Evolutionary conservation across 2,113 vertebrate species (phyloP), one percentile per base, ranked within the genome.

Genomic region (Eulemur rufifrons): DNA sequence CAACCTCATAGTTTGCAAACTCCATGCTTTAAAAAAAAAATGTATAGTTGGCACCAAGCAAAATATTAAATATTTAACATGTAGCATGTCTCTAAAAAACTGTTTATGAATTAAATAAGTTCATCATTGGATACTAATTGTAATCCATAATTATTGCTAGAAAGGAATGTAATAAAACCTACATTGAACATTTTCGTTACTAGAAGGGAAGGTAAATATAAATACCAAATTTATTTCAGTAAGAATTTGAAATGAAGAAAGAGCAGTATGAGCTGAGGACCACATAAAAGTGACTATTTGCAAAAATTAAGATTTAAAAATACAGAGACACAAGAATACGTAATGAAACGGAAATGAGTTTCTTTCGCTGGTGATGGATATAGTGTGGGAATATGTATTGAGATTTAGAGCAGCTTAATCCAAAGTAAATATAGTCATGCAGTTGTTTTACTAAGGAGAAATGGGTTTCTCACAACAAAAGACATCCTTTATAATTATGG

Each of bases 291-390:
- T 93, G 52, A 91, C 69, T 71, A 34, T 78, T 91, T 87, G 59
- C 45, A 87, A 95, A 52, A 92, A 96, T 93, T 95, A 85, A 96
- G 93, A 89, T 83, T 93, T 95, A 47, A 84, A 89, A 89, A 71
- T 47, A 45, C 1, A 91, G 63, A 94, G 54, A 92, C 6, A 63
- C 37, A 61, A 92, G 81, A 91, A 76, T 77, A 54, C 6, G 39
- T 64, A 84, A 87, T 66, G 64, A 92, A 80, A 89, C 81, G 86
- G 59, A 95, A 91, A 83, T 89, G 39, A 61, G 23, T 61, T 85
- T 94, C 82, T 54, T 61, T 37, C 0, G 3, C 6, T 78, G 50
- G 61, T 82, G 82, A 93, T 66, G 63, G 42, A 89, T 4, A 89
- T 4, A 74, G 66, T 45, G 29, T 74, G 59, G 66, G 77, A 85